Evolutionary conservation across 2,888 invertebrate species (phyloP), one percentile per base, ranked within the genome.

Genomic region (Tinea pellionella): DNA sequence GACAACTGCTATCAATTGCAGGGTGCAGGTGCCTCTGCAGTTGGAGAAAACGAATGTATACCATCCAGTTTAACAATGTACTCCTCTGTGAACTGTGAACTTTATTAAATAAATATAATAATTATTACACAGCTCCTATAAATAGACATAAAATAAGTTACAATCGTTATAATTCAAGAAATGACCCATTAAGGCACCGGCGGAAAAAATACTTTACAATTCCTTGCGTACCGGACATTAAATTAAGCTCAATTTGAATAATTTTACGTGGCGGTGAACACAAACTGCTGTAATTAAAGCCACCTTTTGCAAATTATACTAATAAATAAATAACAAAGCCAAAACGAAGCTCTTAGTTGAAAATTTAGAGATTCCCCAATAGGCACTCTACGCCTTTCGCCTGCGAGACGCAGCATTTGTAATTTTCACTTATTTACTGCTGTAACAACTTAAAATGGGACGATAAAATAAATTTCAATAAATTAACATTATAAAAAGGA

Each of bases 231-330:
- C 76, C 78, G 74, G 78, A 77, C 78, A 78, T 78, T 77, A 78
- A 80, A 79, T 80, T 77, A 73, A 75, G 72, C 74, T 73, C 73
- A 78, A 82, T 80, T 82, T 80, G 79, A 79, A 82, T 82, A 75
- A 80, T 80, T 80, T 80, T 75, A 76, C 78, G 80, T 79, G 76
- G 77, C 74, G 71, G 76, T 77, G 80, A 77, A 71, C 80, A 78
- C 78, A 75, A 81, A 83, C 76, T 74, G 77, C 73, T 69, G 74
- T 73, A 80, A 81, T 80, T 82, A 80, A 78, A 75, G 74, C 71
- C 72, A 68, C 70, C 69, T 74, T 73, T 74, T 66, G 72, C 69
- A 69, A 72, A 71, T 69, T 75, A 66, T 67, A 67, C 67, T 67
- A 69, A 72, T 70, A 68, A n/a, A 68, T 66, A 67, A 68, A 69